Evolutionary conservation across 2,888 invertebrate genomes (phyloP).

Genomic region (Tinea trinotella): DNA sequence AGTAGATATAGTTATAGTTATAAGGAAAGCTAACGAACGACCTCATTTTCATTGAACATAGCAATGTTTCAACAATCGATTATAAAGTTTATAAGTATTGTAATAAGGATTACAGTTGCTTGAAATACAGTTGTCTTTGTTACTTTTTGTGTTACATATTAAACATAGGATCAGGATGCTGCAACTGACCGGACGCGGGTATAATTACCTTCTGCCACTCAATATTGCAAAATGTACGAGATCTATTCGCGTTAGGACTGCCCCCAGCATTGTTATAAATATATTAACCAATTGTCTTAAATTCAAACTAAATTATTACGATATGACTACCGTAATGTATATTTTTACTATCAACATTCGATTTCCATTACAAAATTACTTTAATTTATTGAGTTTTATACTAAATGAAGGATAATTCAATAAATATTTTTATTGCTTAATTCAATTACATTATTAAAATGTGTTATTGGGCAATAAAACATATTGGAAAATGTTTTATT

Average conservation of each 20-base stretch:
- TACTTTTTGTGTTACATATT: constrained; percentile 20
- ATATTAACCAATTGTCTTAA: constrained; percentile 36
- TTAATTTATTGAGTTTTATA: not conserved
- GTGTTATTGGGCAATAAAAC: too few species aligned
- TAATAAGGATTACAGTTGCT: not conserved
- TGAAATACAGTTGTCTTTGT: not conserved
- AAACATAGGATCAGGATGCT: constrained; percentile 61
- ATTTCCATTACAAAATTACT: not conserved
- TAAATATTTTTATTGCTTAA: not conserved
- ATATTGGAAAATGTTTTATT: too few species aligned
- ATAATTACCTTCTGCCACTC: constrained; percentile 63
- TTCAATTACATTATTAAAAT: too few species aligned
- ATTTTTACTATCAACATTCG: not conserved
- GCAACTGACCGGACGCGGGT: constrained; percentile 58
- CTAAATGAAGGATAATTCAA: not conserved
- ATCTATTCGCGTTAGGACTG: constrained; percentile 43
- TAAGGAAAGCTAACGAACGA: constrained; percentile 11
- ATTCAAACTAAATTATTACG: not conserved
- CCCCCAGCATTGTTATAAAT: constrained; percentile 13
- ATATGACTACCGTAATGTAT: not conserved
- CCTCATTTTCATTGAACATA: constrained; percentile 20
- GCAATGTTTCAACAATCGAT: constrained; percentile 26
- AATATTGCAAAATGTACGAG: constrained; percentile 62
- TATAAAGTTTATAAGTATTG: not conserved
- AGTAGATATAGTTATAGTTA: not conserved